Percentiles rank a stretch among this genome's conserved stretches.
These are phyloP conservation scores for Paralvinella palmiformis DNA, from an alignment of 1,140 invertebrate genomes.

Conservation along the genomic window DNA sequence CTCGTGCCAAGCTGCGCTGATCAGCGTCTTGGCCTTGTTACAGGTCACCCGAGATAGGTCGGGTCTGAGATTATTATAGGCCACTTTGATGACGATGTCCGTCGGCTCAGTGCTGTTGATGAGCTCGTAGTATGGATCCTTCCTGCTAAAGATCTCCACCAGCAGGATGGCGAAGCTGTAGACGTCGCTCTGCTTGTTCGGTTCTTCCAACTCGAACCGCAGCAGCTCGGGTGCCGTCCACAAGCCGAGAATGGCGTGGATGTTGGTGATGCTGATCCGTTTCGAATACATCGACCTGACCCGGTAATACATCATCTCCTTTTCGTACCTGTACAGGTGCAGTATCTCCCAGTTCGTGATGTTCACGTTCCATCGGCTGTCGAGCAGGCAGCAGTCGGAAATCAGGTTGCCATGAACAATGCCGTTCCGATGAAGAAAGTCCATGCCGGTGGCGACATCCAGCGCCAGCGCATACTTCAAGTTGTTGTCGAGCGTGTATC, in stretches of 20 bases:
- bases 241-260: background rate
- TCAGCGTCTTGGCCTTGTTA: background rate
- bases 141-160: conserved; percentile 12
- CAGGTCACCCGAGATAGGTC: background rate
- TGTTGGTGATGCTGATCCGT: background rate
- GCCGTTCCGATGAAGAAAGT: background rate
- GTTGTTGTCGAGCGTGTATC: conserved; percentile 17
- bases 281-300: too few species aligned
- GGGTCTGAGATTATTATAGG: background rate
- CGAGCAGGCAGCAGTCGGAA: conserved; percentile 4
- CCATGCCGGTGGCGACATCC: conserved; percentile 11
- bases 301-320: too few species aligned
- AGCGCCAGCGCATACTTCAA: conserved; percentile 25
- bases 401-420: conserved; percentile 1
- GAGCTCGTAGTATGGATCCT: background rate
- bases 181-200: background rate
- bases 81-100: background rate
- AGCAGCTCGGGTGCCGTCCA: conserved; percentile 9
- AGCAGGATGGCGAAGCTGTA: conserved; percentile 15
- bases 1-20: background rate
- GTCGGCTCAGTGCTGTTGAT: background rate
- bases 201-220: background rate
- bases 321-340: conserved; percentile 5
- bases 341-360: conserved; percentile 4
- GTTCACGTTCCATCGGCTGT: conserved; percentile 12